Evolutionary conservation across 2,888 invertebrate genomes (phyloP), one percentile per base, ranked within the genome.

Genomic region (Amblyjoppa proteus): DNA sequence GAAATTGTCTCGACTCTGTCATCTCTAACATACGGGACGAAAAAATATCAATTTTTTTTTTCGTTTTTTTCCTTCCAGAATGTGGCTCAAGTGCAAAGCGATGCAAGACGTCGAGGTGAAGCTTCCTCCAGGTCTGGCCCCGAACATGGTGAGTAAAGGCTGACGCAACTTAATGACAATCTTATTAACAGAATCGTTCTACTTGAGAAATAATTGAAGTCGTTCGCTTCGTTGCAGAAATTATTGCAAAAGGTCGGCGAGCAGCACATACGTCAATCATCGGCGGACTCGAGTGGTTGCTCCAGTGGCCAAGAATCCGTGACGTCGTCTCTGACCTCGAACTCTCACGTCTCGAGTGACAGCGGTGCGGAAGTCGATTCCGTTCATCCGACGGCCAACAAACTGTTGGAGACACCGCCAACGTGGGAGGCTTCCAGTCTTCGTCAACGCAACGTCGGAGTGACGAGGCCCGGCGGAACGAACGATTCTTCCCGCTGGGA

Each of bases 31-130:
- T 16, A 49, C 16, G 16, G 0, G 45, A 3, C 25, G 9, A 13
- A 28, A 28, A 25, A 2, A 58, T 28, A 3, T 56, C 6, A 49
- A 20, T 16, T 28, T 38, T 1, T 31, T 31, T 11, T 28, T 20
- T 5, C 16, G 20, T 7, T 34, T 51, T 34, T 71, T 41, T 53
- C 0, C 38, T 74, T 73, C 83, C 87, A 96, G 96, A 91, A 90
- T 95, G 38, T 96, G 96, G 94, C 94, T 95, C 81, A 95, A 95
- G 85, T 96, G 95, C 89, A 95, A 95, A 90, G 95, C 95, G 89
- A 97, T 97, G 96, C 95, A 95, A 90, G 96, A 96, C 88, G 96
- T 97, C 34, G 96, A 96, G 90, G 96, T 96, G 16, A 96, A 96
- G 88, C 93, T 97, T 85, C 97, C 97, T 31, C 96, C 95, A 70